Percentiles rank a stretch among this genome's conserved stretches.
phyloP scores from a whole-genome alignment of 2,888 invertebrate genomes.

The Athalia rosae region DNA sequence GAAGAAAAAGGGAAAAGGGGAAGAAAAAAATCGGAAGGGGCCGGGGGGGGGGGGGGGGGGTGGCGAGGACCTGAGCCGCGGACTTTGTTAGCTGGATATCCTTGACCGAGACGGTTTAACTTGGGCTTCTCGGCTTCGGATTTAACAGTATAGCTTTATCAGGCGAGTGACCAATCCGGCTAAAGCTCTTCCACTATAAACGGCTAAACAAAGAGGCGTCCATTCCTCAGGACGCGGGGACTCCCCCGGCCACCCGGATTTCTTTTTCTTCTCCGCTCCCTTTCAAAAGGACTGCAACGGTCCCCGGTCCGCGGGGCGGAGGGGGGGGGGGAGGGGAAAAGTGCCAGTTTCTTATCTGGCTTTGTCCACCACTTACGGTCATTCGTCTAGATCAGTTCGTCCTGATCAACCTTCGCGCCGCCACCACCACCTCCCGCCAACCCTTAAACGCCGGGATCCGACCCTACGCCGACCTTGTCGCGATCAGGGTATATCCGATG shows the following conservation, averaged over 20 bases:
- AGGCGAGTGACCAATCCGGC: conserved; percentile 67
- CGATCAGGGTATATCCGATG: too few species aligned
- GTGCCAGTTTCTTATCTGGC: conserved; percentile 66
- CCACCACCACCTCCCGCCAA: conserved; percentile 44
- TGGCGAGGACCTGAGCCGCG: too few species aligned
- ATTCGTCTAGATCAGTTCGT: conserved; percentile 70
- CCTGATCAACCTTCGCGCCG: conserved; percentile 51
- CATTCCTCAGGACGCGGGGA: conserved; percentile 63
- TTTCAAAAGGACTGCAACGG: conserved; percentile 12
- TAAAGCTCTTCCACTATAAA: conserved; percentile 73
- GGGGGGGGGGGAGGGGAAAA: too few species aligned
- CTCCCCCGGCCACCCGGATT: not conserved
- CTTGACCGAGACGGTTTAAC: not conserved
- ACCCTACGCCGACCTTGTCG: too few species aligned
- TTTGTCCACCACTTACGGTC: conserved; percentile 69
- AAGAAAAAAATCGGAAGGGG: conserved; percentile 50
- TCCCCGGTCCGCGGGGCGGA: conserved; percentile 6
- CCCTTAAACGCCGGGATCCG: too few species aligned
- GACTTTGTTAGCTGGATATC: too few species aligned
- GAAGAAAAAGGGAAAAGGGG: conserved; percentile 46
- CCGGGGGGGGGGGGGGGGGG: too few species aligned
- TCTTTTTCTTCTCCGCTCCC: not conserved
- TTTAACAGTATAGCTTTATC: conserved; percentile 14
- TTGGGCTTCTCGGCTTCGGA: conserved; percentile 53
- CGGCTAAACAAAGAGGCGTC: conserved; percentile 73